A percentile compares a stretch with the other conserved stretches of the same genome.
These are phyloP conservation scores for Aleadryas rufinucha DNA, from an alignment of 2,113 vertebrate species.

Conservation along the genomic window DNA sequence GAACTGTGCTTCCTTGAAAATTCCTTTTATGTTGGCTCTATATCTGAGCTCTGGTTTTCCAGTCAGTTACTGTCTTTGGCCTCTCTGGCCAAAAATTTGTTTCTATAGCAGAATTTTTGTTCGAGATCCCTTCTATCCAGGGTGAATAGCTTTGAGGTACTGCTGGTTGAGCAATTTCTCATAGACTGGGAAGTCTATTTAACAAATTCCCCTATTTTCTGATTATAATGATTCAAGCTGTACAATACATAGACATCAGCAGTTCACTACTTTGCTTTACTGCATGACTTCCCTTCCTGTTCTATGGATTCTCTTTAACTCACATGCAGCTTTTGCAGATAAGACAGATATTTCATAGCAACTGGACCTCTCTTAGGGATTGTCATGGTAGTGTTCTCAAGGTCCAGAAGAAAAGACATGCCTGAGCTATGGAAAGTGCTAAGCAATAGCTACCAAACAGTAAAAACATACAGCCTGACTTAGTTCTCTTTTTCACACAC, in stretches of 20 bases:
- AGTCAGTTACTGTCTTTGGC: neutral
- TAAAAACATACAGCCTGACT: neutral
- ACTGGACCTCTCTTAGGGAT: neutral
- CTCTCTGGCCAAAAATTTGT: neutral
- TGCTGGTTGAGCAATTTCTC: neutral
- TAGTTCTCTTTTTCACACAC: constrained; percentile 60
- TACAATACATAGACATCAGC: neutral
- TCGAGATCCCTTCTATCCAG: neutral
- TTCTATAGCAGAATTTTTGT: neutral
- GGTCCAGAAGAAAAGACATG: neutral
- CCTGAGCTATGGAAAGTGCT: neutral
- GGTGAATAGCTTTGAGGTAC: neutral
- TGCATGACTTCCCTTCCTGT: neutral
- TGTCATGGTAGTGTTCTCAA: neutral
- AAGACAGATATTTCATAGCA: neutral
- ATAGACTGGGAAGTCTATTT: neutral
- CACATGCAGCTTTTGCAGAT: neutral
- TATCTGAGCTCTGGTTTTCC: neutral
- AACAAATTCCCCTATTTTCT: neutral
- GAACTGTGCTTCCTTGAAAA: neutral
- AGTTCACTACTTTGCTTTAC: neutral
- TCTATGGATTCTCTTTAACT: neutral
- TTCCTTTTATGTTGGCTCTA: neutral
- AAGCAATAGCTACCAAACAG: neutral
- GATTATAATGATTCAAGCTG: neutral